Base-by-base conservation (phyloP, 2,888 invertebrate species). In the Athalia circularis region DNA sequence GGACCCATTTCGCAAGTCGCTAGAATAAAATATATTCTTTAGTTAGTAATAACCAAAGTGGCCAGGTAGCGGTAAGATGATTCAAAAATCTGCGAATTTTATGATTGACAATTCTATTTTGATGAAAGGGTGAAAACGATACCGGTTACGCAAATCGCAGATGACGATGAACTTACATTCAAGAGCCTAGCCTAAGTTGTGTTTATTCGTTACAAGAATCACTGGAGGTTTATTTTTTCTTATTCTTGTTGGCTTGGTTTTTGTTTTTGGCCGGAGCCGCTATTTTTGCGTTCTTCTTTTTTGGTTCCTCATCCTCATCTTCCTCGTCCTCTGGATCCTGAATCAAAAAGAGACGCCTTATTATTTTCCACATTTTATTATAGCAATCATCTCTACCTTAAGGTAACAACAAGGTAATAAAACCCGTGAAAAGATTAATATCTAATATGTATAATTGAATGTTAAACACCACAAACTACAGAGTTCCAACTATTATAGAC, bases 221-320 rank as follows among this genome's bases (percentile, higher is more conserved):
- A 45, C 43, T 79, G 80, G 29, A 29, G 29, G 81, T 81, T 90
- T 90, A 90, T 90, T 90, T 90, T 87, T 90, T 90, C 87, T 90
- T 89, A 85, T 90, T 89, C 86, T 89, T 90, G 85, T 87, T 87
- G 80, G 87, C 88, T 85, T 88, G 89, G 91, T 92, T 92, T 91
- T 95, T 95, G 91, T 94, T 95, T 93, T 95, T 95, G 90, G 94
- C 94, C 85, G 90, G 92, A 84, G 94, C 93, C 79, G 93, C 93
- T 90, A 95, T 91, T 92, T 95, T 95, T 90, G 94, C 93, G 88
- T 95, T 94, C 91, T 96, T 96, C 91, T 94, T 94, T 91, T 96
- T 95, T 85, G 95, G 95, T 90, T 95, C 94, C 61, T 94, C 95
- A 43, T 95, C 95, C 81, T 95, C 95, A 43, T 95, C 94, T 77